Conservation (phyloP, 2,797 vertebrate genomes). For the Pelodytes ibericus region DNA sequence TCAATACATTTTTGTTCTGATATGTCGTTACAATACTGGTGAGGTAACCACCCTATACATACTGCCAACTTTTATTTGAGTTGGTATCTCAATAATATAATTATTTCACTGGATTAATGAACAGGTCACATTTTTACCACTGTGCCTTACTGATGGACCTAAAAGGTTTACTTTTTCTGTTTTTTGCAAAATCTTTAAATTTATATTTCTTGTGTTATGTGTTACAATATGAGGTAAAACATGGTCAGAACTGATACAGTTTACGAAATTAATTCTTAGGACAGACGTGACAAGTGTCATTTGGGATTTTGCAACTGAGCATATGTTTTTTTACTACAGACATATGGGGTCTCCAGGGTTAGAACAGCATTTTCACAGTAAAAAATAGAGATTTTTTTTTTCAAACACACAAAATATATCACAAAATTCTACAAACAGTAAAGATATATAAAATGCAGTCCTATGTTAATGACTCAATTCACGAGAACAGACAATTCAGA, state of each 20-base stretch:
- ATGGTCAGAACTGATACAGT: not conserved
- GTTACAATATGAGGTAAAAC: not conserved
- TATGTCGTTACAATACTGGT: too few species aligned
- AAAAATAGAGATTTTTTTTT: constrained; percentile 8
- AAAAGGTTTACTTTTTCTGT: too few species aligned
- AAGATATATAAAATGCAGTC: constrained; percentile 12
- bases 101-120: too few species aligned
- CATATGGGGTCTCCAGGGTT: constrained; percentile 53
- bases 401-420: not conserved
- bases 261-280: constrained; percentile 36
- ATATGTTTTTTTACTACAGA: constrained; percentile 40
- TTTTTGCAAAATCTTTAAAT: not conserved
- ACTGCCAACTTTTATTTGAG: too few species aligned
- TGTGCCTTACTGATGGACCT: too few species aligned
- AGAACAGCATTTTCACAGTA: constrained; percentile 16
- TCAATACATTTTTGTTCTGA: too few species aligned
- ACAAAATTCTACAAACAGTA: not conserved
- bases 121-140: too few species aligned
- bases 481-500: constrained; percentile 5
- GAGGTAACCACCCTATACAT: too few species aligned
- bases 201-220: not conserved
- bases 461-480: constrained; percentile 16
- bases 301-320: constrained; percentile 40
- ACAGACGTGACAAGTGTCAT: constrained; percentile 39
- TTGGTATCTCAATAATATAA: too few species aligned